Conservation (phyloP, 2,113 vertebrate genomes). For the Lagopus leucura region DNA sequence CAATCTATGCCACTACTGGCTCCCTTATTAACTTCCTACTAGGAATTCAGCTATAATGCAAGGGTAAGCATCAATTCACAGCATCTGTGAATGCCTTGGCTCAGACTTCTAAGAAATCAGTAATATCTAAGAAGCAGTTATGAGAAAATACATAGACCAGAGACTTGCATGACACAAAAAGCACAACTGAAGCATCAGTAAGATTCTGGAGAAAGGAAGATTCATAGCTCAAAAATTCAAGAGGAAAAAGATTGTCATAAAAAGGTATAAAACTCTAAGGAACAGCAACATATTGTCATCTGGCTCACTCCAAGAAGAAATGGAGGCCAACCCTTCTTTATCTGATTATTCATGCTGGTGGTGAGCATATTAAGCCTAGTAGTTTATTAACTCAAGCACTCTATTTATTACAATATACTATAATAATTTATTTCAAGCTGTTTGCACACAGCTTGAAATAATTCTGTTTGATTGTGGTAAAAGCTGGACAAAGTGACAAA, state of each 20-base stretch:
- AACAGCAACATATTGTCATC: not conserved
- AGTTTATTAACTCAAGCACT: not conserved
- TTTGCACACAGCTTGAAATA: not conserved
- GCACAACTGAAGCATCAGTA: not conserved
- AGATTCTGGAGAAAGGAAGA: accelerated
- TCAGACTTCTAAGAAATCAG: not conserved
- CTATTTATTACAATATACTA: not conserved
- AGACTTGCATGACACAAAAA: not conserved
- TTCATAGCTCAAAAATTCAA: not conserved
- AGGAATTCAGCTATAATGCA: not conserved
- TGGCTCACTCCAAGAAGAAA: not conserved
- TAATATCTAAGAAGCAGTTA: not conserved
- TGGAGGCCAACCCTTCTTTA: not conserved
- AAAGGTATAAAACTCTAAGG: not conserved
- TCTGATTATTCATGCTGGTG: not conserved
- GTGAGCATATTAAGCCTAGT: not conserved
- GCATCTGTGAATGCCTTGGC: not conserved
- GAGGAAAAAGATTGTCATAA: not conserved
- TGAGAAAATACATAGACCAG: not conserved
- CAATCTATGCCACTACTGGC: not conserved
- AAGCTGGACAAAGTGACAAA: not conserved
- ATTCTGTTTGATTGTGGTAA: not conserved
- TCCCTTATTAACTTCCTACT: not conserved
- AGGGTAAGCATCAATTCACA: not conserved
- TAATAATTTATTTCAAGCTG: not conserved